phyloP scores from a whole-genome alignment of 2,888 invertebrate genomes.

The Cataglyphis cursor region DNA sequence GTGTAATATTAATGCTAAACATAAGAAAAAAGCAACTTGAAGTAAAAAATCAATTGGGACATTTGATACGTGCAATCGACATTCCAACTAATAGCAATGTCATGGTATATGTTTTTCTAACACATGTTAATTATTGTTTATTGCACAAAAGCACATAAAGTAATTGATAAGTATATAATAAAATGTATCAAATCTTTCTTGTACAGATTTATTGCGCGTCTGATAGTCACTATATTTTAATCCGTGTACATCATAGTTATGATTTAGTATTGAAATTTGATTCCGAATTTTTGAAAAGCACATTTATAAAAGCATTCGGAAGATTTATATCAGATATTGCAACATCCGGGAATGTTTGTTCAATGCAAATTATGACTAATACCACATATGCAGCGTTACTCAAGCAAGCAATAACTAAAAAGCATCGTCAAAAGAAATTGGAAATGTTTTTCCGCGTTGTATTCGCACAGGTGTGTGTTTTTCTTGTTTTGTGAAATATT shows the following conservation, averaged over 20 bases:
- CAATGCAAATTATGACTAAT: conserved; percentile 76
- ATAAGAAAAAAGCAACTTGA: conserved; percentile 83
- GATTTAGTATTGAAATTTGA: conserved; percentile 88
- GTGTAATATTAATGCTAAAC: conserved; percentile 85
- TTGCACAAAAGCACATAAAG: not conserved
- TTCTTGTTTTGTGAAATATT: not conserved
- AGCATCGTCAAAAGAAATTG: conserved; percentile 87
- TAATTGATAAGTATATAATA: conserved; percentile 14
- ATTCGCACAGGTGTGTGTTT: conserved; percentile 87
- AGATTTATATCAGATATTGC: conserved; percentile 81
- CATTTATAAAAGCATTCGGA: conserved; percentile 85
- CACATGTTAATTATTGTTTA: not conserved
- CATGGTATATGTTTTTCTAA: conserved; percentile 47
- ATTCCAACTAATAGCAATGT: conserved; percentile 74
- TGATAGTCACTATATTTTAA: conserved; percentile 85
- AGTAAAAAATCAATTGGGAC: conserved; percentile 85
- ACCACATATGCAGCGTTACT: conserved; percentile 77
- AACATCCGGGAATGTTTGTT: conserved; percentile 54
- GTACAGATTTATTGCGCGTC: conserved; percentile 82
- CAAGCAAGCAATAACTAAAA: conserved; percentile 86
- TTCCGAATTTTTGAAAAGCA: conserved; percentile 83
- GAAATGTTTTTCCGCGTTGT: conserved; percentile 88
- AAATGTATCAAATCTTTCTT: conserved; percentile 14
- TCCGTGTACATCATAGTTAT: conserved; percentile 87
- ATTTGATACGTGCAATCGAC: conserved; percentile 86